These are phyloP conservation scores for Drosophila ficusphila DNA, from an alignment of 1,140 invertebrate species.

Conservation along the genomic window DNA sequence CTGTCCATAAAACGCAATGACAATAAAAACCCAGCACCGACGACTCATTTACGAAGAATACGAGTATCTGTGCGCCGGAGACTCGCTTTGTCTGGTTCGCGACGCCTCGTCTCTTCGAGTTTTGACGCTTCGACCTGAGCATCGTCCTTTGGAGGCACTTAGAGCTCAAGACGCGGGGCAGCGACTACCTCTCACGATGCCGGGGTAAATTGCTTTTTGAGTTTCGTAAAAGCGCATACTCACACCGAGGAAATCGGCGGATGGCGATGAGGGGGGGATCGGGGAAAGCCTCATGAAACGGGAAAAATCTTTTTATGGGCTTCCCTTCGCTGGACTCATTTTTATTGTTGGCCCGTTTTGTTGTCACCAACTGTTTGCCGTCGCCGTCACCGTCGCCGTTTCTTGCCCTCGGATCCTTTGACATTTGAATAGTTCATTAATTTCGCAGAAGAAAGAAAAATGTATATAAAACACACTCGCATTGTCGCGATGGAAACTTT, in stretches of 20 bases:
- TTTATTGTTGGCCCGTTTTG: conserved; percentile 68
- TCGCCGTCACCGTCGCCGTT: conserved; percentile 55
- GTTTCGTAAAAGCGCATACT: conserved; percentile 75
- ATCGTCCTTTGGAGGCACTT: conserved; percentile 75
- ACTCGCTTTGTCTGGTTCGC: conserved; percentile 20
- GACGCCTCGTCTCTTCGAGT: conserved; percentile 15
- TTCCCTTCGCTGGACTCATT: conserved; percentile 75
- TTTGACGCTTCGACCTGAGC: conserved; percentile 25
- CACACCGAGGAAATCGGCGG: conserved; percentile 18
- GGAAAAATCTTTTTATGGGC: conserved; percentile 78
- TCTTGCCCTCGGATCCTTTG: conserved; percentile 76
- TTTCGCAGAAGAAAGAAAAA: conserved; percentile 68
- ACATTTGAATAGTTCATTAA: conserved; percentile 83
- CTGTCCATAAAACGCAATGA: conserved; percentile 81
- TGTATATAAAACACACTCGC: conserved; percentile 62
- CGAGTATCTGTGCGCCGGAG: conserved; percentile 8
- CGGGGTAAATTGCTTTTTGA: conserved; percentile 82
- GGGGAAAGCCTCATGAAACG: conserved; percentile 64
- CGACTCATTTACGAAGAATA: conserved; percentile 74
- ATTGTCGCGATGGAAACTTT: conserved; percentile 65
- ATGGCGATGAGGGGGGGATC: neutral
- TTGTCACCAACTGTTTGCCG: conserved; percentile 69
- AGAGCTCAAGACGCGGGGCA: conserved; percentile 40
- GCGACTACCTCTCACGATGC: conserved; percentile 78
- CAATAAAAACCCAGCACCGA: conserved; percentile 70